phyloP scores from a whole-genome alignment of 2,888 invertebrate species.

The Eurytoma adleriae region DNA sequence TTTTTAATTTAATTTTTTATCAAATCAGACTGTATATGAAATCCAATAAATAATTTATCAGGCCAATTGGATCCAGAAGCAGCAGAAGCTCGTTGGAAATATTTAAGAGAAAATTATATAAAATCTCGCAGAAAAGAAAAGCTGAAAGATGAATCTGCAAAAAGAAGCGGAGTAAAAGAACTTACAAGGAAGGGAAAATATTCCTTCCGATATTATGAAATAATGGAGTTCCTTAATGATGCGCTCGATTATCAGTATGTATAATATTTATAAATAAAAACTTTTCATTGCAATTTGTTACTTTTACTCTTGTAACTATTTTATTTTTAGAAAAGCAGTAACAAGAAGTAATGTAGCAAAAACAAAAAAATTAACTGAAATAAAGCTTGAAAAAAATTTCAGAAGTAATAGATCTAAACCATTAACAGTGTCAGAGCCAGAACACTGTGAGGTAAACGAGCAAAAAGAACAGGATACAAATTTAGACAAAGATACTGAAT shows the following conservation, averaged over 20 bases:
- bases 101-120: conserved; percentile 46
- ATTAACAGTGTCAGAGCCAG: background rate
- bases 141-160: conserved; percentile 33
- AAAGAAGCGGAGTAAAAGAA: conserved; percentile 2
- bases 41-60: conserved; percentile 3
- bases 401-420: background rate
- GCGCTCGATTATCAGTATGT: conserved; percentile 39
- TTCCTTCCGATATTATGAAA: conserved; percentile 36
- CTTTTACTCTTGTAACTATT: background rate
- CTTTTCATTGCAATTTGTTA: background rate
- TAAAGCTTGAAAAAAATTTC: background rate
- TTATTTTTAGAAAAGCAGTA: conserved; percentile 11
- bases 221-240: conserved; percentile 39
- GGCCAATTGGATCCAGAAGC: conserved; percentile 22
- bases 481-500: background rate
- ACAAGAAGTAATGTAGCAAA: conserved; percentile 11
- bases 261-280: background rate
- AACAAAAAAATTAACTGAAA: background rate
- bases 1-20: background rate
- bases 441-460: background rate
- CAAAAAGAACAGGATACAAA: background rate
- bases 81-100: conserved; percentile 44
- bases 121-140: conserved; percentile 38
- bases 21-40: background rate
- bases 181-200: conserved; percentile 18